These are phyloP conservation scores for Drosophila parthenogenetica DNA, from an alignment of 2,888 invertebrate species.

Conservation along the genomic window DNA sequence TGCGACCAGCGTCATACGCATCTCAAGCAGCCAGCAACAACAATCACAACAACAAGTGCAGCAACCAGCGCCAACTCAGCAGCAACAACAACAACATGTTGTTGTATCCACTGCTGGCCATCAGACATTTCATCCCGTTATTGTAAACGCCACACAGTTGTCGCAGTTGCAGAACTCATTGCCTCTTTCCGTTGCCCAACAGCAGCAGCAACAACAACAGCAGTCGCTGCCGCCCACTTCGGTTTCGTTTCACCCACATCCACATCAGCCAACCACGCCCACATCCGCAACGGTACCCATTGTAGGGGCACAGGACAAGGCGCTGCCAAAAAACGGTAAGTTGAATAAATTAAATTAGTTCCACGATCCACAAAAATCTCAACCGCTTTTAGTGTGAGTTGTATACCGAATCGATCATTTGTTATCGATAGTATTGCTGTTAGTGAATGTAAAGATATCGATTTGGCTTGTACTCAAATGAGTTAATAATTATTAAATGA, in stretches of 20 bases:
- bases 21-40: slow-evolving; percentile 88
- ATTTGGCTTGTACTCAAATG: too few species aligned
- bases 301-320: slow-evolving; percentile 84
- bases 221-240: slow-evolving; percentile 69
- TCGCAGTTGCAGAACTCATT: slow-evolving; percentile 85
- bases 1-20: slow-evolving; percentile 93
- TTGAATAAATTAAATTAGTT: slow-evolving; percentile 9
- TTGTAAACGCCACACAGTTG: slow-evolving; percentile 92
- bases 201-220: slow-evolving; percentile 74
- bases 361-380: not conserved
- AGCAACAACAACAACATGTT: slow-evolving; percentile 51
- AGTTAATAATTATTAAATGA: too few species aligned
- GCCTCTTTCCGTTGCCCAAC: slow-evolving; percentile 60
- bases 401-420: not conserved
- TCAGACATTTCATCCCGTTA: slow-evolving; percentile 88
- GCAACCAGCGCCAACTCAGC: slow-evolving; percentile 83
- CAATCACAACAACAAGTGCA: slow-evolving; percentile 79
- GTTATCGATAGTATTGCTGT: not conserved
- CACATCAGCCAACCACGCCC: slow-evolving; percentile 74
- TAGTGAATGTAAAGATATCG: too few species aligned
- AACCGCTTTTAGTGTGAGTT: too few species aligned
- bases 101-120: slow-evolving; percentile 56
- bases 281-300: slow-evolving; percentile 64
- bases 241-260: slow-evolving; percentile 71
- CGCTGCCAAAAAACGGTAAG: slow-evolving; percentile 86